A percentile compares a stretch with the other conserved stretches of the same genome.
Conservation (phyloP, 64 coral and sea anemone genomes). For the Dendrophyllia cribrosa region DNA sequence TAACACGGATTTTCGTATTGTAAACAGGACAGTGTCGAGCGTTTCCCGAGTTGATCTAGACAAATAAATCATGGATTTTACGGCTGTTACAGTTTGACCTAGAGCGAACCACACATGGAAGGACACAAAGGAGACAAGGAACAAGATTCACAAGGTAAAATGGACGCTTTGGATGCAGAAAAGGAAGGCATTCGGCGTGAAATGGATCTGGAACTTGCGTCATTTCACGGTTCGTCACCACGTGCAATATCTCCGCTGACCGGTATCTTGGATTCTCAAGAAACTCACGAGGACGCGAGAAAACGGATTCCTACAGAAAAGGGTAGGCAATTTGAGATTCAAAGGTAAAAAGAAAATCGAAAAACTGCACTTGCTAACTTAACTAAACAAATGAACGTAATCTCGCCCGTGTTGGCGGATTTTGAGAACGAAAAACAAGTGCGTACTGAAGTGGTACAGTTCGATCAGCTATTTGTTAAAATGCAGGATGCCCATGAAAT, state of each 20-base stretch:
- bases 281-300: slow-evolving; percentile 44
- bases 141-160: neutral
- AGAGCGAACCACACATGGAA: neutral
- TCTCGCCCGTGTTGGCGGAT: slow-evolving; percentile 46
- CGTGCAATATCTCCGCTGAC: slow-evolving; percentile 8
- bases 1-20: slow-evolving; percentile 3
- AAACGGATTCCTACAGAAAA: slow-evolving; percentile 63
- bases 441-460: slow-evolving; percentile 47
- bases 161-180: neutral
- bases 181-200: neutral
- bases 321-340: slow-evolving; percentile 65
- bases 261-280: slow-evolving; percentile 18
- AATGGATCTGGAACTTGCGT: slow-evolving; percentile 6
- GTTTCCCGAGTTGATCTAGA: slow-evolving; percentile 11
- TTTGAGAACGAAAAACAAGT: slow-evolving; percentile 68
- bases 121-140: slow-evolving; percentile 17
- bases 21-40: neutral
- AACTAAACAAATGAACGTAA: slow-evolving; percentile 73
- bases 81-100: too few relatives aligned
- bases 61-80: neutral
- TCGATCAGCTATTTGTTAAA: slow-evolving; percentile 52
- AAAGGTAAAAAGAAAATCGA: slow-evolving; percentile 62
- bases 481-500: slow-evolving; percentile 52
- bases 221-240: neutral
- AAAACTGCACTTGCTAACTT: slow-evolving; percentile 65